Conservation (phyloP, 2,113 vertebrate genomes). For the Carassius carassius region DNA sequence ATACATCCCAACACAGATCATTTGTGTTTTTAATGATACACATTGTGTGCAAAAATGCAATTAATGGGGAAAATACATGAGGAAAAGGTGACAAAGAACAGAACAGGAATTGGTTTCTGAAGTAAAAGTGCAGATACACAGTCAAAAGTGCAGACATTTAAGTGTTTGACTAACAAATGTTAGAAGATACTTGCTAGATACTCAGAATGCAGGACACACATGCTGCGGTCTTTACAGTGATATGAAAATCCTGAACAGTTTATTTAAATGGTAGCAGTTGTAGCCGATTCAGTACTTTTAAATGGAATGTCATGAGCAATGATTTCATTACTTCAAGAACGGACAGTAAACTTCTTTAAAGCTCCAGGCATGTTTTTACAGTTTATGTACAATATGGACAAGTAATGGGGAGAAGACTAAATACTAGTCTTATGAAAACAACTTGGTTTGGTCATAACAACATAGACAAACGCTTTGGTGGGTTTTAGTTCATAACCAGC, state of each 20-base stretch:
- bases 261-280: neutral
- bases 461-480: conserved; percentile 25
- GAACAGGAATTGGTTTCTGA: neutral
- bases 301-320: neutral
- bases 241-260: neutral
- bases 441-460: neutral
- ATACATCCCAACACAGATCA: conserved; percentile 28
- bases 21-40: conserved; percentile 19
- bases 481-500: conserved; percentile 4
- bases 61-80: conserved; percentile 6
- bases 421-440: neutral
- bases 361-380: conserved; percentile 9
- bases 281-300: neutral
- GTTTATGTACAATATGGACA: conserved; percentile 11
- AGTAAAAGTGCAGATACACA: conserved; percentile 15
- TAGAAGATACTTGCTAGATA: neutral
- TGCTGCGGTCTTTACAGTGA: neutral
- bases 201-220: neutral
- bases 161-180: neutral
- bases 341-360: neutral
- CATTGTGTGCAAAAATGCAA: conserved; percentile 42
- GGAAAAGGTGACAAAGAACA: neutral
- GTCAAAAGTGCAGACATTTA: neutral
- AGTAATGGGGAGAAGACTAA: neutral
- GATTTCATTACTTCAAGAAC: neutral